Percentiles rank a stretch among this genome's conserved stretches.
Evolutionary conservation across 2,113 vertebrate genomes (phyloP).

Genomic region (Neotoma lepida): DNA sequence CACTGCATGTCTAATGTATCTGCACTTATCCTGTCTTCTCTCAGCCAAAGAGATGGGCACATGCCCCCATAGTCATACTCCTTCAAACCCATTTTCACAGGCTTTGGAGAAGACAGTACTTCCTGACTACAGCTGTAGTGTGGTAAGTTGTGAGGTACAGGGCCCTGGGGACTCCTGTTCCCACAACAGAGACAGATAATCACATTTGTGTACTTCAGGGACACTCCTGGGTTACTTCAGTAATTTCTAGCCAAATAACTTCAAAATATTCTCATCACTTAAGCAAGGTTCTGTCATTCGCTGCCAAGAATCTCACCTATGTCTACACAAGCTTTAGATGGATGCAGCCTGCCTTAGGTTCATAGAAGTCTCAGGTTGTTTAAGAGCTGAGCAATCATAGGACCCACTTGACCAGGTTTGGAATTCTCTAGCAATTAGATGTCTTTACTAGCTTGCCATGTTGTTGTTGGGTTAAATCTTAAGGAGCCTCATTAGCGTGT

Average conservation of each 20-base stretch:
- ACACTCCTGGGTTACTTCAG: not conserved
- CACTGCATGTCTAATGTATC: not conserved
- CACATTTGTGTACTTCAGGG: not conserved
- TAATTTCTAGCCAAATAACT: not conserved
- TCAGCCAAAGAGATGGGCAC: not conserved
- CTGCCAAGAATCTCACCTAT: not conserved
- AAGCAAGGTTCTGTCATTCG: not conserved
- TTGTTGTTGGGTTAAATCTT: not conserved
- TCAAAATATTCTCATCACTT: not conserved
- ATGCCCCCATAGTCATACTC: not conserved
- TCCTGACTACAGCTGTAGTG: not conserved
- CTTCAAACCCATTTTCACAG: not conserved
- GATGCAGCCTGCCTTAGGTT: not conserved
- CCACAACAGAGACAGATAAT: not conserved
- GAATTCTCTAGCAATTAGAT: not conserved
- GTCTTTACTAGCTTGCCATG: not conserved
- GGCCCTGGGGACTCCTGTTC: not conserved
- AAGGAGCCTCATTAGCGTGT: not conserved
- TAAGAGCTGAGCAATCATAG: not conserved
- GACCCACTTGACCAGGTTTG: not conserved
- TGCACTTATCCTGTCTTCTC: not conserved
- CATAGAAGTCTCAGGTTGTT: not conserved
- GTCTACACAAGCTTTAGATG: not conserved
- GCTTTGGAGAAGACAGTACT: not conserved
- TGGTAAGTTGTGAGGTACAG: not conserved